Percentiles rank a stretch among this genome's conserved stretches.
These are phyloP conservation scores for Uria aalge DNA, from an alignment of 2,113 vertebrate genomes.

Conservation along the genomic window DNA sequence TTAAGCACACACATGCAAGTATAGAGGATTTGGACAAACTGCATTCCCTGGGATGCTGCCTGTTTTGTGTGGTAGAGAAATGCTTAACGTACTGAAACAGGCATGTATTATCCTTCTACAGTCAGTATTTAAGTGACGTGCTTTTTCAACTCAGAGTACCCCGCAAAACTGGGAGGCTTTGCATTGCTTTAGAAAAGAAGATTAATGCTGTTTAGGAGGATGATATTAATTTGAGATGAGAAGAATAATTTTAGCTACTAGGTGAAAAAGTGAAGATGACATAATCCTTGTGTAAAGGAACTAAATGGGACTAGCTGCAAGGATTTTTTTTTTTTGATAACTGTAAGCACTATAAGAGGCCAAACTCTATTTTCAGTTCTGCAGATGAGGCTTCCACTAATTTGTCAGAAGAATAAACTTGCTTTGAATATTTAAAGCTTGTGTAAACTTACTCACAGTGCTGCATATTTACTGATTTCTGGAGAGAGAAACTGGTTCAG, in stretches of 20 bases:
- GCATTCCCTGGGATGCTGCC: neutral
- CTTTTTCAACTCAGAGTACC: neutral
- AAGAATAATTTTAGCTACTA: conserved; percentile 49
- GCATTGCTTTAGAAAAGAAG: conserved; percentile 24
- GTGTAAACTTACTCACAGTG: neutral
- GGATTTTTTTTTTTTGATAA: neutral
- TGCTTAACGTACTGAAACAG: neutral
- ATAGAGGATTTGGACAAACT: neutral
- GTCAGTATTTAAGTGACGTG: neutral
- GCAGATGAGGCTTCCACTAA: neutral
- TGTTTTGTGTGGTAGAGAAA: neutral
- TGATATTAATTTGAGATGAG: conserved; percentile 32
- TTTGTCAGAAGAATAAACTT: neutral
- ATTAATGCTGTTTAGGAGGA: conserved; percentile 16
- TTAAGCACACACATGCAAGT: neutral
- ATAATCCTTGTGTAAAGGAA: neutral
- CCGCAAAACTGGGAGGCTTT: neutral
- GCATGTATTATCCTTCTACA: neutral
- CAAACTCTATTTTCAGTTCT: neutral
- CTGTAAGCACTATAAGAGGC: neutral
- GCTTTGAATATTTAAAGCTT: neutral
- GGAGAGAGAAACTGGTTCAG: neutral
- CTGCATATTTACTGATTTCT: neutral
- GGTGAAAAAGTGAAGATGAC: conserved; percentile 25
- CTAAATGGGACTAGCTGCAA: neutral